phyloP scores from a whole-genome alignment of 92 coral and sea anemone genomes.

The Umimayanthus chanpuru region DNA sequence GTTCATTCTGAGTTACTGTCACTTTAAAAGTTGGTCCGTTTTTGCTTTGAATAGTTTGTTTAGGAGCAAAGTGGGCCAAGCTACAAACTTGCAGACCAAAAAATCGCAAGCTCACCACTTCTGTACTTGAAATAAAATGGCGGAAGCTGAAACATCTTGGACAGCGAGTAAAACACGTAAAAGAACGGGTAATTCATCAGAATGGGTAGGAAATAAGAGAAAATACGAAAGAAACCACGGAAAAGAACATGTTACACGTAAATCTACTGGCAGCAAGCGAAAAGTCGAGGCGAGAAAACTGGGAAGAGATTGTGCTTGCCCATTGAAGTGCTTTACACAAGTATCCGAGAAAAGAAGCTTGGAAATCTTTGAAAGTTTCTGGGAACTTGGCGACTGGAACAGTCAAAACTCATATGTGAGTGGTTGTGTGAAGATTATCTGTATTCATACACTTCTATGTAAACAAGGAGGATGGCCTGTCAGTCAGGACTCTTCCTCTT shows the following conservation, averaged over 20 bases:
- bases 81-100: conserved; percentile 29
- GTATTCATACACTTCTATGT: conserved; percentile 48
- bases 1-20: neutral
- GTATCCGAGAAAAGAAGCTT: conserved; percentile 41
- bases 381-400: conserved; percentile 60
- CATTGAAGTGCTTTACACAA: conserved; percentile 52
- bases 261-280: conserved; percentile 41
- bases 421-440: conserved; percentile 49
- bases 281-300: conserved; percentile 51
- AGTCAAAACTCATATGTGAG: conserved; percentile 52
- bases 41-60: too few relatives aligned
- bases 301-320: conserved; percentile 51
- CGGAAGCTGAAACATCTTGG: conserved; percentile 34
- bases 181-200: conserved; percentile 46
- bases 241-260: conserved; percentile 48
- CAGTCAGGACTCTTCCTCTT: conserved; percentile 35
- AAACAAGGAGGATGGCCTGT: conserved; percentile 49
- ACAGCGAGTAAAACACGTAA: conserved; percentile 51
- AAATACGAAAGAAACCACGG: conserved; percentile 51
- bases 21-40: too few relatives aligned
- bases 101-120: conserved; percentile 27
- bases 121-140: conserved; percentile 48
- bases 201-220: conserved; percentile 53
- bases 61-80: conserved; percentile 17
- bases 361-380: conserved; percentile 44